Conservation (phyloP, 1,140 invertebrate species). For the Carposina sasakii region DNA sequence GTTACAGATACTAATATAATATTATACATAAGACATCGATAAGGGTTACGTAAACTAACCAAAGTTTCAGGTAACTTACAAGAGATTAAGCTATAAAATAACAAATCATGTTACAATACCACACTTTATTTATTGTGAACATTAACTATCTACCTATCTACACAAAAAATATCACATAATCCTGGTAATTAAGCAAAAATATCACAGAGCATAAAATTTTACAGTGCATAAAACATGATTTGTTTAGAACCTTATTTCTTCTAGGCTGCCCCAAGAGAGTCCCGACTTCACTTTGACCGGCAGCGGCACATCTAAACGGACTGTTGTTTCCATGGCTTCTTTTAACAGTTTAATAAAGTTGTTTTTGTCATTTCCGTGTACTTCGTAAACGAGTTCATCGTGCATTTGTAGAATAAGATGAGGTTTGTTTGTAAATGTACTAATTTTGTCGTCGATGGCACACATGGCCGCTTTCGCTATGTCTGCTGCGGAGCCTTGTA, state of each 20-base stretch:
- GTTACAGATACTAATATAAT: too few species aligned
- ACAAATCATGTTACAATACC: too few species aligned
- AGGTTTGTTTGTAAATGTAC: conserved; percentile 58
- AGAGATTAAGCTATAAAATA: too few species aligned
- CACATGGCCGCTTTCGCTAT: conserved; percentile 94
- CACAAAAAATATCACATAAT: too few species aligned
- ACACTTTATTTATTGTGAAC: too few species aligned
- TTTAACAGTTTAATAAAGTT: conserved; percentile 80
- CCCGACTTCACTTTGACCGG: conserved; percentile 92
- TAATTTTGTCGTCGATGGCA: conserved; percentile 80
- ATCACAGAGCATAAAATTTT: conserved; percentile 27
- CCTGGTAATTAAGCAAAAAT: conserved; percentile 20
- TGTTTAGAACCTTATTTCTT: conserved; percentile 53
- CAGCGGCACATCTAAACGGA: conserved; percentile 81
- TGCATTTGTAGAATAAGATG: conserved; percentile 92
- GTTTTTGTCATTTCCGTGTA: conserved; percentile 75
- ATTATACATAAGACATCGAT: too few species aligned
- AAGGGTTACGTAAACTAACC: too few species aligned
- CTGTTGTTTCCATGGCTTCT: conserved; percentile 86
- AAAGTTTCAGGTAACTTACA: too few species aligned
- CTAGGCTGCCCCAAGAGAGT: conserved; percentile 83
- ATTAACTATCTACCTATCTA: too few species aligned
- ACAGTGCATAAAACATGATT: conserved; percentile 22
- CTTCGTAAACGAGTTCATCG: conserved; percentile 97
- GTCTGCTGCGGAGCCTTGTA: conserved; percentile 97